Base-by-base conservation (phyloP, 2,113 vertebrate species). In the Balaeniceps rex region DNA sequence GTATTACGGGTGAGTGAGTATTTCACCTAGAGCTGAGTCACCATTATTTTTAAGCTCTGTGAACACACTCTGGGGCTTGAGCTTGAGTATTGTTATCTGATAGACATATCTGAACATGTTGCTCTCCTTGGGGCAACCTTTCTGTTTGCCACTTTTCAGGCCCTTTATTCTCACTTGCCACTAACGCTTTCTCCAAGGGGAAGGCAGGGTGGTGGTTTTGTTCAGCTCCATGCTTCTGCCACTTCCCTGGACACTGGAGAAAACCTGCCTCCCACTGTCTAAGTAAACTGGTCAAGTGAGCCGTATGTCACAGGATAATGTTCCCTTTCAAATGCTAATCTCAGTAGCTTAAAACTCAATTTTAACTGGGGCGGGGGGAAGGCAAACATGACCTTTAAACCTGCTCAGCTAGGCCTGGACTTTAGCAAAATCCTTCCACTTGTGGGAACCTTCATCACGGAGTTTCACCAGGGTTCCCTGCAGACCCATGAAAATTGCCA, bases 21-120 rank as follows among this genome's bases (percentile, higher is more conserved):
- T 93, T 95, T 90, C 81, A 92, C 52, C 54, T 79, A 31, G 23
- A 87, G 52, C 57, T 91, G 96, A 95, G 81, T 83, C 84, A 75
- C 61, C 58, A 55, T 58, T 72, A 46, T 85, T 93, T 93, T 85
- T 70, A 77, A 88, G 74, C 58, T 76, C 65, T 23, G 5, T 70
- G 84, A 85, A 80, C 14, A 14, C 23, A 51, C 65, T 84, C 51
- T 19, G 12, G 42, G 71, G 51, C 40, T 93, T 46, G 65, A 85
- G 57, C 61, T 85, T 40, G 44, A 79, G n/a, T 57, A 12, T 57
- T 91, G 63, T 91, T 95, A 91, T 60, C 84, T 95, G 91, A 49
- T 71, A 80, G 93, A 88, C 87, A 0, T 57, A 91, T 77, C 91
- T 88, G 95, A 90, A 36, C 96, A 75, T 24, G 93, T 74, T 80